Evolutionary conservation across 1,140 invertebrate genomes (phyloP).

Genomic region (Drosophila arizonae): DNA sequence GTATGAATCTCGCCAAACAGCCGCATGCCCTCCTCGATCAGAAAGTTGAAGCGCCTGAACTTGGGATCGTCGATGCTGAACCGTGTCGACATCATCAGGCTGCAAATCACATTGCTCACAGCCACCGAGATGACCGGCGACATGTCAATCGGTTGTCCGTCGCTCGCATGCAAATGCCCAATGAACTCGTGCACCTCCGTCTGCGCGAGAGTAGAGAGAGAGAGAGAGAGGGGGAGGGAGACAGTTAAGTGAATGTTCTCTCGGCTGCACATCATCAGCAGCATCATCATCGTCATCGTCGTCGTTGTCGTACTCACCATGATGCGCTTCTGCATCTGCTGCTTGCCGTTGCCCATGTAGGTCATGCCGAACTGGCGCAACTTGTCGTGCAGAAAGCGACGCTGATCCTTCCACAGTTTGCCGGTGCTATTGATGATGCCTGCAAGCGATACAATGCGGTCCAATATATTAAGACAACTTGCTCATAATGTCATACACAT

Average conservation of each 20-base stretch:
- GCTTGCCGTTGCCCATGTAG: slow-evolving; percentile 89
- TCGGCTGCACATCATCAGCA: too few species aligned
- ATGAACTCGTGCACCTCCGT: slow-evolving; percentile 91
- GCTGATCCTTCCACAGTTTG: slow-evolving; percentile 95
- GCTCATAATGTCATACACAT: neutral
- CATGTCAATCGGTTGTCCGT: slow-evolving; percentile 87
- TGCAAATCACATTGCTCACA: slow-evolving; percentile 96
- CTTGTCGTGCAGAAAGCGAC: slow-evolving; percentile 94
- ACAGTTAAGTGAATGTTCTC: too few species aligned
- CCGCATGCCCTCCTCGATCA: slow-evolving; percentile 95
- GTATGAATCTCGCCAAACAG: slow-evolving; percentile 92
- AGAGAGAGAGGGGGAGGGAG: neutral
- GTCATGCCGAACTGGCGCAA: slow-evolving; percentile 96
- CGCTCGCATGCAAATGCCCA: slow-evolving; percentile 84
- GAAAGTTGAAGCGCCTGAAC: slow-evolving; percentile 90
- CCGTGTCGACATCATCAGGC: slow-evolving; percentile 93
- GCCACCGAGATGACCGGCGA: slow-evolving; percentile 89
- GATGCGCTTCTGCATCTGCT: slow-evolving; percentile 93
- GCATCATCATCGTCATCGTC: too few species aligned
- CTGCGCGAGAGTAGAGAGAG: slow-evolving; percentile 82
- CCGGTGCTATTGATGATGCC: slow-evolving; percentile 96
- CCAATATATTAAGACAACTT: neutral
- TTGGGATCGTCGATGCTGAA: slow-evolving; percentile 90
- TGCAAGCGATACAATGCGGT: slow-evolving; percentile 79
- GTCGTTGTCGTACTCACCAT: slow-evolving; percentile 85